Conservation (phyloP, 2,888 invertebrate species). For the Odontomyia ornata region DNA sequence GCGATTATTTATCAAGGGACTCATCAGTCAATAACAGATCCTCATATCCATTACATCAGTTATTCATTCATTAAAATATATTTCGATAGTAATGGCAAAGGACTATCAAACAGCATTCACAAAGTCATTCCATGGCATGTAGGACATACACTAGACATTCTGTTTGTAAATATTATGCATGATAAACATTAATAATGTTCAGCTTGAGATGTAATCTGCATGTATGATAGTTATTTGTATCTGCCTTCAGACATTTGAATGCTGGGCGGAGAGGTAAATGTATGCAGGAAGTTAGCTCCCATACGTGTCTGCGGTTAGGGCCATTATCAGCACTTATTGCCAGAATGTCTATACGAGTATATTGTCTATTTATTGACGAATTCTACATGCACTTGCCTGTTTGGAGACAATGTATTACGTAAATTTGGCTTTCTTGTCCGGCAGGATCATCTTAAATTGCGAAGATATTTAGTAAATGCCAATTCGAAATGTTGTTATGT, state of each 20-base stretch:
- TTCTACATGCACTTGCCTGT: not conserved
- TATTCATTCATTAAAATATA: not conserved
- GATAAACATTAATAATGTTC: not conserved
- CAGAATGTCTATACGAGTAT: not conserved
- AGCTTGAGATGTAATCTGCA: not conserved
- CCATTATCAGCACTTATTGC: slow-evolving; percentile 12
- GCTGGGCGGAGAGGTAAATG: not conserved
- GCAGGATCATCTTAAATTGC: not conserved
- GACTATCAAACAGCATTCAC: too few species aligned
- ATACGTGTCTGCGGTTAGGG: not conserved
- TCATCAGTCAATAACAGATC: slow-evolving; percentile 14
- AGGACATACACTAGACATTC: not conserved
- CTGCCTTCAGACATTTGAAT: not conserved
- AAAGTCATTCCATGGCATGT: too few species aligned
- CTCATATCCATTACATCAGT: slow-evolving; percentile 2
- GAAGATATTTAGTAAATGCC: not conserved
- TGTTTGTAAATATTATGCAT: not conserved
- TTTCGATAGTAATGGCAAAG: too few species aligned
- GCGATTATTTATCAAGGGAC: slow-evolving; percentile 1
- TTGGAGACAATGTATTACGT: too few species aligned
- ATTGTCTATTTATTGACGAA: not conserved
- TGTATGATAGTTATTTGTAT: not conserved
- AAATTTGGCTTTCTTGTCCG: too few species aligned
- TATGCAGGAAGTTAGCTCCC: not conserved
- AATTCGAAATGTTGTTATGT: not conserved